These are phyloP conservation scores for Lordiphosa clarofinis DNA, from an alignment of 1,140 invertebrate species.

Conservation along the genomic window DNA sequence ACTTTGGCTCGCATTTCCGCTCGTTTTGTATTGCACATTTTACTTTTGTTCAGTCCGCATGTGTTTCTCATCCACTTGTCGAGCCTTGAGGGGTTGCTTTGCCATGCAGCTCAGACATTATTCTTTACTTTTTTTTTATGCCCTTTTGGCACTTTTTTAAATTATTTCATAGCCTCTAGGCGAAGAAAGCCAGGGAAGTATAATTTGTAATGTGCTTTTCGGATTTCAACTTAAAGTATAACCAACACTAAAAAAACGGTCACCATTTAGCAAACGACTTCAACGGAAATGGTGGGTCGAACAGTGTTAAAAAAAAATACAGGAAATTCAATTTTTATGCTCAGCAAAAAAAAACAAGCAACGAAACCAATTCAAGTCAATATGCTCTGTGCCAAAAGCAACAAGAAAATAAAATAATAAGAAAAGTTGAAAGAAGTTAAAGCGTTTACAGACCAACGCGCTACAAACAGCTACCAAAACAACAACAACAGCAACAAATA, in stretches of 20 bases:
- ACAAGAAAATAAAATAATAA: slow-evolving; percentile 4
- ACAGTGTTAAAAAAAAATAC: no score
- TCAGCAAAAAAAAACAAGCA: no score
- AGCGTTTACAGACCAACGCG: slow-evolving; percentile 62
- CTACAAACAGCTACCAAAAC: slow-evolving; percentile 25
- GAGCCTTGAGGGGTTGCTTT: slow-evolving; percentile 68
- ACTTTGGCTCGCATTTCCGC: slow-evolving; percentile 64
- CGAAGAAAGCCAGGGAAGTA: slow-evolving; percentile 30
- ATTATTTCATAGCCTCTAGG: slow-evolving; percentile 61
- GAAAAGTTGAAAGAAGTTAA: slow-evolving; percentile 59
- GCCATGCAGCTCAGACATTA: slow-evolving; percentile 57
- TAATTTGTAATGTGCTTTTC: slow-evolving; percentile 57
- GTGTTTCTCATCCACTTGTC: slow-evolving; percentile 59
- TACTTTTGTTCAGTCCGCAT: slow-evolving; percentile 45
- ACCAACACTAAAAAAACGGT: slow-evolving; percentile 17
- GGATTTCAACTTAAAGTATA: slow-evolving; percentile 21
- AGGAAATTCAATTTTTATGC: slow-evolving; percentile 73
- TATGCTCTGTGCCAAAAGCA: slow-evolving; percentile 34
- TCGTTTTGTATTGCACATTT: slow-evolving; percentile 57
- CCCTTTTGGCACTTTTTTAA: slow-evolving; percentile 75
- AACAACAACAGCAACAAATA: slow-evolving; percentile 37
- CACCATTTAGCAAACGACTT: slow-evolving; percentile 20
- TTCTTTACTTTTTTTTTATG: slow-evolving; percentile 45
- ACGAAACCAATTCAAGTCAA: slow-evolving; percentile 42
- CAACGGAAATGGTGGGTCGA: slow-evolving; percentile 53